phyloP scores from a whole-genome alignment of 2,113 vertebrate genomes.

The Bagarius yarrelli region DNA sequence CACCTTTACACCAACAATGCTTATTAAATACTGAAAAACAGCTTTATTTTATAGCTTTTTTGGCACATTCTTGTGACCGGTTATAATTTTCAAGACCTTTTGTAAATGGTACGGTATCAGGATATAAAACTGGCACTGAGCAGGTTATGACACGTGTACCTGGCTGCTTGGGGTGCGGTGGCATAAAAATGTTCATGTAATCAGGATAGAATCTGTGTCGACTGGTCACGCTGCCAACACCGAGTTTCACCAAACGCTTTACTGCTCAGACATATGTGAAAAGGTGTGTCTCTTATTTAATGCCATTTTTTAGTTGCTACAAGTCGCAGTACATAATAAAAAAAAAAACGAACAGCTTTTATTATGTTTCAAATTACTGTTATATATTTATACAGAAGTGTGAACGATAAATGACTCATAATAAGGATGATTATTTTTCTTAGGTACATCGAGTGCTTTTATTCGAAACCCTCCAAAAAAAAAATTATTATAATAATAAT shows the following conservation, averaged over 20 bases:
- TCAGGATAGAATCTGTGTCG: slow-evolving; percentile 12
- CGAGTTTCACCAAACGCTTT: not conserved
- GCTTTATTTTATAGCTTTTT: slow-evolving; percentile 14
- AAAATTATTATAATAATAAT: no score
- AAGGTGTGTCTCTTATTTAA: slow-evolving; percentile 18
- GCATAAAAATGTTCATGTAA: slow-evolving; percentile 11
- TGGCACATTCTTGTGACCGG: not conserved
- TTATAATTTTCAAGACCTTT: not conserved
- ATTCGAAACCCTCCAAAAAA: not conserved
- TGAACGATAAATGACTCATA: not conserved
- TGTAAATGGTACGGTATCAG: not conserved
- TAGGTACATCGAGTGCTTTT: not conserved
- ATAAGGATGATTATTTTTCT: not conserved
- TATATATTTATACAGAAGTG: slow-evolving; percentile 4
- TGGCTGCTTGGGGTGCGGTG: not conserved
- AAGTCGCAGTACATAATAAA: not conserved
- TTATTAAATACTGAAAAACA: slow-evolving; percentile 4
- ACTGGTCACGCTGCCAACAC: not conserved
- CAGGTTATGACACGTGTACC: not conserved
- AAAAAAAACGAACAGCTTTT: slow-evolving; percentile 4
- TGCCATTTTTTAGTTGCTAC: slow-evolving; percentile 3
- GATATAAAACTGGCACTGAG: not conserved
- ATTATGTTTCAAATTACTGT: slow-evolving; percentile 5
- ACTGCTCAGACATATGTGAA: not conserved
- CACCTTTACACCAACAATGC: not conserved